Percentiles rank a stretch among this genome's conserved stretches.
Evolutionary conservation across 2,113 vertebrate genomes (phyloP).

Genomic region (Rhea americana): DNA sequence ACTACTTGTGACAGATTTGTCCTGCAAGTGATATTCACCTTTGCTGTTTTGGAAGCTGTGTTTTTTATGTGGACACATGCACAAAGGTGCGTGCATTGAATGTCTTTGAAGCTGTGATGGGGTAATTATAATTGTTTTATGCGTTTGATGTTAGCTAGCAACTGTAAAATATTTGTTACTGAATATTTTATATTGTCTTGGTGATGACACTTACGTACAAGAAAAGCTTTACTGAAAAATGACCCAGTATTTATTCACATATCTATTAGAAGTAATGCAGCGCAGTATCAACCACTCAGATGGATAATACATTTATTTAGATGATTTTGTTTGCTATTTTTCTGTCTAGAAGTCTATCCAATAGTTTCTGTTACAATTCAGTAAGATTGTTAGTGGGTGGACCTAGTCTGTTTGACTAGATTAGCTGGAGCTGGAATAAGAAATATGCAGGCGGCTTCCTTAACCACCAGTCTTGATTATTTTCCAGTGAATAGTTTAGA

Average conservation of each 20-base stretch:
- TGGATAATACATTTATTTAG: background rate
- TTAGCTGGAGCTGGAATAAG: background rate
- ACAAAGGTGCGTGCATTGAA: background rate
- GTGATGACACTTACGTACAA: background rate
- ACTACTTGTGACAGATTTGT: background rate
- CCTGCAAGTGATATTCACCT: conserved; percentile 4
- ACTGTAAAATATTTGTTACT: conserved; percentile 17
- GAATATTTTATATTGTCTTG: conserved; percentile 38
- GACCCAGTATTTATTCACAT: background rate
- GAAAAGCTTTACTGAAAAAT: background rate
- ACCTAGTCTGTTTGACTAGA: background rate
- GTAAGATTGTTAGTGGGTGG: background rate
- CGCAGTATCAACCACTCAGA: background rate
- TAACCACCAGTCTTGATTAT: background rate
- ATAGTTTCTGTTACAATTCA: background rate
- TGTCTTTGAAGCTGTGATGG: conserved; percentile 74
- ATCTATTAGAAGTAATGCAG: background rate
- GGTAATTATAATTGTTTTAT: conserved; percentile 71
- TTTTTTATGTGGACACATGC: conserved; percentile 35
- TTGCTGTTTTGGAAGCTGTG: conserved; percentile 55
- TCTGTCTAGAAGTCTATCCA: background rate
- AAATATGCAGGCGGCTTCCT: background rate
- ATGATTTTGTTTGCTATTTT: background rate
- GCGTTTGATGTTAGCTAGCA: conserved; percentile 70
- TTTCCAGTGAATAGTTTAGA: background rate